Conservation (phyloP, 2,888 invertebrate species). For the Zhengitettix transpicula region DNA sequence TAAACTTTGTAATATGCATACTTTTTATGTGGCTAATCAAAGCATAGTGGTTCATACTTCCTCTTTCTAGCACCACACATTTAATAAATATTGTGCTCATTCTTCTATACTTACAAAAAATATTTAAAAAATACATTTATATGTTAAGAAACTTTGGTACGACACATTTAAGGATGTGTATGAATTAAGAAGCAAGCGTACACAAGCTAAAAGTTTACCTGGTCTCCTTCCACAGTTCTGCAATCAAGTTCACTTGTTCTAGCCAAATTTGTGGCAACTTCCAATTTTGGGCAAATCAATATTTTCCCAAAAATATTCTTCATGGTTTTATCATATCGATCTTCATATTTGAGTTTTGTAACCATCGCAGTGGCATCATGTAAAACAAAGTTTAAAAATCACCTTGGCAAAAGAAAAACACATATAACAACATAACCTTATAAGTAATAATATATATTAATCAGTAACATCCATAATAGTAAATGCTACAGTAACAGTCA, state of each 20-base stretch:
- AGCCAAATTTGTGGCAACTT: conserved; percentile 89
- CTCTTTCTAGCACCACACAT: too few species aligned
- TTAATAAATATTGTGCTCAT: too few species aligned
- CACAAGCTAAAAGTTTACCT: conserved; percentile 28
- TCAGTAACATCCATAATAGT: not conserved
- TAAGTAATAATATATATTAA: conserved; percentile 8
- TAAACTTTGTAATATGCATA: too few species aligned
- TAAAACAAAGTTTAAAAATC: conserved; percentile 12
- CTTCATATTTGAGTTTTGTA: conserved; percentile 74
- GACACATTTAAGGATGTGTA: too few species aligned
- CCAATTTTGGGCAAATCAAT: conserved; percentile 90
- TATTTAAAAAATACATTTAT: too few species aligned
- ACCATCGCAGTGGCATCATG: conserved; percentile 98
- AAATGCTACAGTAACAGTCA: not conserved
- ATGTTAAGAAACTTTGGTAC: too few species aligned
- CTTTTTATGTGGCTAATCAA: too few species aligned
- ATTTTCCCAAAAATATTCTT: conserved; percentile 96
- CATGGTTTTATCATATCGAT: conserved; percentile 80
- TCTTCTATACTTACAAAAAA: too few species aligned
- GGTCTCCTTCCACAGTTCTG: conserved; percentile 94
- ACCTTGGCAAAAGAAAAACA: not conserved
- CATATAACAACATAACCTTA: too few species aligned
- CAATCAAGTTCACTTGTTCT: conserved; percentile 94
- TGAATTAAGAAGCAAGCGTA: too few species aligned
- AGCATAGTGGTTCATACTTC: too few species aligned